Evolutionary conservation across 2,113 vertebrate species (phyloP).

Genomic region (Centropristis striata): DNA sequence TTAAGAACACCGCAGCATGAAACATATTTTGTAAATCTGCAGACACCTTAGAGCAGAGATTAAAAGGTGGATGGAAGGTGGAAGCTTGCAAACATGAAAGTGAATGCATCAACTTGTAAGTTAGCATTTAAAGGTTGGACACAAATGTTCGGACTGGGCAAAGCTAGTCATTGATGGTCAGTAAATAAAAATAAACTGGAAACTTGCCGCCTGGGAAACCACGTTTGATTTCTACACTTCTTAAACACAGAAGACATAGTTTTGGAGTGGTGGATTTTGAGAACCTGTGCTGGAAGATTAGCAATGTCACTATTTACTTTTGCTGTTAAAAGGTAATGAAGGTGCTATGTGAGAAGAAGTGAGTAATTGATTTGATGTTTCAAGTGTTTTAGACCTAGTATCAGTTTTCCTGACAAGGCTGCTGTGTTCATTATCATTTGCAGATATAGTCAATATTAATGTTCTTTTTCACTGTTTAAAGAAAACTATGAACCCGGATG

Average conservation of each 20-base stretch:
- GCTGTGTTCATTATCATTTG: background rate
- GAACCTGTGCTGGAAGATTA: background rate
- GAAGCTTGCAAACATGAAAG: background rate
- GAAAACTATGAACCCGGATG: background rate
- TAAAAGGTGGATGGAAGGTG: background rate
- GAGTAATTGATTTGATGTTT: background rate
- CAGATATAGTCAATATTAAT: background rate
- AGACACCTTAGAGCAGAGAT: background rate
- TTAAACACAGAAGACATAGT: background rate
- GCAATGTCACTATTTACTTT: background rate
- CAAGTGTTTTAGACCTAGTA: background rate
- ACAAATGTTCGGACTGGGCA: background rate
- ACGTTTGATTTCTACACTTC: background rate
- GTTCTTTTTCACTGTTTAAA: background rate
- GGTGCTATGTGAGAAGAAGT: background rate
- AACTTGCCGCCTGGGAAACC: background rate
- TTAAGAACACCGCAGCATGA: too few relatives aligned
- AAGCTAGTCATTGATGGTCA: background rate
- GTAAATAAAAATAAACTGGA: background rate
- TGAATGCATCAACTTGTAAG: background rate
- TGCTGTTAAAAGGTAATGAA: background rate
- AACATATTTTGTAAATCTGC: too few relatives aligned
- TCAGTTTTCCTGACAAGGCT: background rate
- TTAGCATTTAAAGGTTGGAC: background rate
- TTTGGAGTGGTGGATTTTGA: background rate